Conservation (phyloP, 2,888 invertebrate species). For the Podabrus alpinus region DNA sequence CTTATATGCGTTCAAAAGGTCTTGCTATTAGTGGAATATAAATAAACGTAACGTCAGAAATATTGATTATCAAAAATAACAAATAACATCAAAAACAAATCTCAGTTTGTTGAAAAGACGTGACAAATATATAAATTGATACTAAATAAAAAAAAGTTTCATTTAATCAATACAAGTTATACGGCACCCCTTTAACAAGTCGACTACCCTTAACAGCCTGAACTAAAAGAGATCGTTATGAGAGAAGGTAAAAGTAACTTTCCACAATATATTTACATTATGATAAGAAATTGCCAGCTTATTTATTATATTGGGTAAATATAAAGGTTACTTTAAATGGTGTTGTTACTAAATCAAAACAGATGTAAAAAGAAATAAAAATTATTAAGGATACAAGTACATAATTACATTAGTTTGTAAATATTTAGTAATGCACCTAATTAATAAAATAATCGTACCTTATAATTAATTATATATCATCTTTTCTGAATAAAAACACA, state of each 20-base stretch:
- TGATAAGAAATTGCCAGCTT: background rate
- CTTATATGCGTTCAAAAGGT: conserved; percentile 37
- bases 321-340: conserved; percentile 22
- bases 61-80: conserved; percentile 46
- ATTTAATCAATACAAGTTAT: conserved; percentile 14
- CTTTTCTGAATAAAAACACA: conserved; percentile 52
- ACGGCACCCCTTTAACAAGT: conserved; percentile 6
- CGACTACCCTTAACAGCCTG: conserved; percentile 8
- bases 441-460: conserved; percentile 40
- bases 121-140: background rate
- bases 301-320: background rate
- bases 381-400: conserved; percentile 27
- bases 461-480: conserved; percentile 42
- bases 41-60: conserved; percentile 50
- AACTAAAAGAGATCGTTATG: background rate
- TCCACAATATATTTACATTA: background rate
- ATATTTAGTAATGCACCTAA: background rate
- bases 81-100: conserved; percentile 21
- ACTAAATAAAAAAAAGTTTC: conserved; percentile 1
- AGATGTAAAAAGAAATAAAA: conserved; percentile 44
- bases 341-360: conserved; percentile 38
- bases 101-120: background rate
- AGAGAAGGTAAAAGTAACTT: background rate
- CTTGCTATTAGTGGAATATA: conserved; percentile 46
- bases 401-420: background rate